Evolutionary conservation across 2,888 invertebrate species (phyloP).

Genomic region (Pemphredon lugubris): DNA sequence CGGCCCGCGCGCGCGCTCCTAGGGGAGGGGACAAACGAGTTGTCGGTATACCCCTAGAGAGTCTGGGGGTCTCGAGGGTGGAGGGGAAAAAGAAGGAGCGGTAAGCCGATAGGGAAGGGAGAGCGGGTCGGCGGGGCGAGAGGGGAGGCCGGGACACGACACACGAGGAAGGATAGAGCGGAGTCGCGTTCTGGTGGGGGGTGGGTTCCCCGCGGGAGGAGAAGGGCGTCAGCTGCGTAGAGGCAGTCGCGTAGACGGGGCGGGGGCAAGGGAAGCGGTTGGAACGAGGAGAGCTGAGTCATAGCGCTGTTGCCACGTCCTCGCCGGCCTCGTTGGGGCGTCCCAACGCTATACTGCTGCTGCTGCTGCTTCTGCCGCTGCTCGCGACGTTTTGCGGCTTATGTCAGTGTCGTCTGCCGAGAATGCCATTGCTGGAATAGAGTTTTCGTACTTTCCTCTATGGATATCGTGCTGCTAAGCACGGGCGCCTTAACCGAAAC

Average conservation of each 20-base stretch:
- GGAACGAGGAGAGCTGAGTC: constrained; percentile 78
- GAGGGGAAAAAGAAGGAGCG: constrained; percentile 21
- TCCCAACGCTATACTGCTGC: constrained; percentile 55
- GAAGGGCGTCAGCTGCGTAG: constrained; percentile 79
- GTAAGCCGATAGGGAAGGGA: constrained; percentile 40
- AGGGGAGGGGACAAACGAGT: constrained; percentile 64
- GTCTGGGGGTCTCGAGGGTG: constrained; percentile 43
- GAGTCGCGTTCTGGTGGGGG: constrained; percentile 27
- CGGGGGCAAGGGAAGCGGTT: constrained; percentile 51
- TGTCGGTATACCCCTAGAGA: constrained; percentile 66
- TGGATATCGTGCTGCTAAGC: neutral
- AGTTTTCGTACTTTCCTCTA: constrained; percentile 34
- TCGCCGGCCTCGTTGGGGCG: constrained; percentile 65
- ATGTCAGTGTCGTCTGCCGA: constrained; percentile 63
- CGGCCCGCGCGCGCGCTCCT: constrained; percentile 53
- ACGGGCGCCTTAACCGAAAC: neutral
- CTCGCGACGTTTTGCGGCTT: constrained; percentile 56
- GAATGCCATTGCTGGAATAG: constrained; percentile 46
- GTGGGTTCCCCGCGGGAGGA: constrained; percentile 55
- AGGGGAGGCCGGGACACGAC: constrained; percentile 61
- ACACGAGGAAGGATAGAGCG: constrained; percentile 72
- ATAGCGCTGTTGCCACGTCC: constrained; percentile 80
- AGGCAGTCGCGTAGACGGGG: constrained; percentile 60
- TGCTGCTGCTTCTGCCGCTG: no score
- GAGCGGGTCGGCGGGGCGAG: constrained; percentile 42